These are phyloP conservation scores for Nipponacmea schrenckii DNA, from an alignment of 2,888 invertebrate species.

Conservation along the genomic window DNA sequence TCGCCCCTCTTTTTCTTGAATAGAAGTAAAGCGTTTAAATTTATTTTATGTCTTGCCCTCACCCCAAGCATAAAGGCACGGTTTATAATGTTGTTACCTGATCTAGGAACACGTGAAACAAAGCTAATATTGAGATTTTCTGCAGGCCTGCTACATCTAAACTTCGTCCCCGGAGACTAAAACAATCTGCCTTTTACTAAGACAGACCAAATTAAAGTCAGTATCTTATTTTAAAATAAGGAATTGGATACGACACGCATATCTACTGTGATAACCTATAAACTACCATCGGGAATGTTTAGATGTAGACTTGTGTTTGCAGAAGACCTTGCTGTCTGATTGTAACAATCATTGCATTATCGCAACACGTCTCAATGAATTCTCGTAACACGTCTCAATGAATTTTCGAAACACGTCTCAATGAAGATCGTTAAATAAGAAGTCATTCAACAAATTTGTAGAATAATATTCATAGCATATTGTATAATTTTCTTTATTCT, in stretches of 20 bases:
- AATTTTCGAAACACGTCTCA: not conserved
- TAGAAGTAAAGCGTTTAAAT: not conserved
- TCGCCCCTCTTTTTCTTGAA: not conserved
- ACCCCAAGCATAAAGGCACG: not conserved
- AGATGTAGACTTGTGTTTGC: too few species aligned
- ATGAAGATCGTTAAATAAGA: not conserved
- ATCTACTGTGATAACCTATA: not conserved
- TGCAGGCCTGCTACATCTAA: not conserved
- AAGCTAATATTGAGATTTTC: not conserved
- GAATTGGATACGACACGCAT: not conserved
- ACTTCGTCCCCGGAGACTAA: not conserved
- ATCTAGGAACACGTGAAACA: not conserved
- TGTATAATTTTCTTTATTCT: too few species aligned
- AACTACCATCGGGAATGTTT: too few species aligned
- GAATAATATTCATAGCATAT: too few species aligned
- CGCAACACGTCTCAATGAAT: too few species aligned
- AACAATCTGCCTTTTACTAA: not conserved
- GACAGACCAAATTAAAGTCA: not conserved
- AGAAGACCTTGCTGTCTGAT: too few species aligned
- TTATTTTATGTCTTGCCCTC: conserved; percentile 1
- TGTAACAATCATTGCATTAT: too few species aligned
- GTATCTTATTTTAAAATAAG: not conserved
- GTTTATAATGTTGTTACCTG: not conserved
- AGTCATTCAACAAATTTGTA: too few species aligned
- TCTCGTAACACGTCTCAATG: too few species aligned